These are phyloP conservation scores for Bedellia somnulentella DNA, from an alignment of 2,888 invertebrate genomes.

Conservation along the genomic window DNA sequence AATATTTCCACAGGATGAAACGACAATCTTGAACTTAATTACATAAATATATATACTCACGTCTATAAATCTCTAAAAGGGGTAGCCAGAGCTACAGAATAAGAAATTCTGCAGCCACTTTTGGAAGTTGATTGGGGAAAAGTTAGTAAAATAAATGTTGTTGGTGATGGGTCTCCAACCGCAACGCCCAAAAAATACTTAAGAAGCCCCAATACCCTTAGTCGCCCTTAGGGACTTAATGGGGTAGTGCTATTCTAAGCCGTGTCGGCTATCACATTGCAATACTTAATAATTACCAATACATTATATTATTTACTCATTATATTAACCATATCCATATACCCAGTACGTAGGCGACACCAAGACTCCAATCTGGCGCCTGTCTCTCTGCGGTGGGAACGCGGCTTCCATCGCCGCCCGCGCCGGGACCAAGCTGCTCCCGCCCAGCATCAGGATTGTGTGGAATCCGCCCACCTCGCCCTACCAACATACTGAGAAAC, in stretches of 20 bases:
- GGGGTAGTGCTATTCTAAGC: no score
- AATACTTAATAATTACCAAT: no score
- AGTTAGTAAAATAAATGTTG: no score
- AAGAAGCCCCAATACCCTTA: neutral
- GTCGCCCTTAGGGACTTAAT: no score
- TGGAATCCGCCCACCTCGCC: conserved; percentile 54
- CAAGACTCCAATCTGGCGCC: conserved; percentile 52
- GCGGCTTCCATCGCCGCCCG: conserved; percentile 53
- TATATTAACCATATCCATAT: neutral
- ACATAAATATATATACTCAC: no score
- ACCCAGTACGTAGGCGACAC: conserved; percentile 43
- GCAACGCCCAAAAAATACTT: neutral
- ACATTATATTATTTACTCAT: neutral
- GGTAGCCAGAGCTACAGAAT: no score
- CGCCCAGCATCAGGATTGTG: conserved; percentile 56
- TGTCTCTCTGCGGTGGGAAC: conserved; percentile 57
- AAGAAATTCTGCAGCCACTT: no score
- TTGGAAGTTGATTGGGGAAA: no score
- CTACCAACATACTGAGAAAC: conserved; percentile 46
- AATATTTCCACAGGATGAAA: no score
- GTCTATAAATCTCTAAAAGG: no score
- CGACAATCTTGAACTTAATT: no score
- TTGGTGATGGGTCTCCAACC: neutral
- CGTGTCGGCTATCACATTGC: no score
- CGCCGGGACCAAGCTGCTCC: conserved; percentile 49